Evolutionary conservation across 2,797 vertebrate species (phyloP).

Genomic region (Pseudochromis fuscus): DNA sequence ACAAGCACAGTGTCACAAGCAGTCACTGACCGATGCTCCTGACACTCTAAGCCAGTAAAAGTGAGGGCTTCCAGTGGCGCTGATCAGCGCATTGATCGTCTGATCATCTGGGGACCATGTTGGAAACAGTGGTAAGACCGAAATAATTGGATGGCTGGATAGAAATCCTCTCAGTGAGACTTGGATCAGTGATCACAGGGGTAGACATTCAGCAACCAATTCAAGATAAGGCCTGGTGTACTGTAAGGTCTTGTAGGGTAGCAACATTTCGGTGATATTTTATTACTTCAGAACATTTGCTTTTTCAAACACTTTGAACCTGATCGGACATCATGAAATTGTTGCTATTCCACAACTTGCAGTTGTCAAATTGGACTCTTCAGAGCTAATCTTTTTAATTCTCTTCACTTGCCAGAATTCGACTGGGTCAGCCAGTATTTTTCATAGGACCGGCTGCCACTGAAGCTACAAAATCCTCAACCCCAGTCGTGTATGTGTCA

Average conservation of each 20-base stretch:
- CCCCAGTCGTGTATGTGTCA: conserved; percentile 45
- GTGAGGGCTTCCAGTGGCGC: conserved; percentile 47
- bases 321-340: neutral
- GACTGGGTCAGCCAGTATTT: conserved; percentile 15
- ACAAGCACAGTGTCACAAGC: conserved; percentile 35
- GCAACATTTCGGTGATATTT: neutral
- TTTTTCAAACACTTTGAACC: conserved; percentile 4
- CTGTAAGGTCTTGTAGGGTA: conserved; percentile 9
- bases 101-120: conserved; percentile 64
- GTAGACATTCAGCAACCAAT: conserved; percentile 24
- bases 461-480: conserved; percentile 42
- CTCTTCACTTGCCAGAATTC: conserved; percentile 3
- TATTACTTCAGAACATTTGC: neutral
- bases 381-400: conserved; percentile 14
- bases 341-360: neutral
- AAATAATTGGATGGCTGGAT: conserved; percentile 72
- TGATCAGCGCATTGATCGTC: conserved; percentile 70
- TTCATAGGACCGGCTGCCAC: conserved; percentile 5
- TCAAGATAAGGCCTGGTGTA: conserved; percentile 18
- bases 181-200: conserved; percentile 60
- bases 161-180: conserved; percentile 52
- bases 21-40: conserved; percentile 36
- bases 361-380: neutral
- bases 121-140: conserved; percentile 57
- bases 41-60: conserved; percentile 39